Evolutionary conservation across 1,140 invertebrate species (phyloP).

Genomic region (Stenopsyche tienmushanensis): DNA sequence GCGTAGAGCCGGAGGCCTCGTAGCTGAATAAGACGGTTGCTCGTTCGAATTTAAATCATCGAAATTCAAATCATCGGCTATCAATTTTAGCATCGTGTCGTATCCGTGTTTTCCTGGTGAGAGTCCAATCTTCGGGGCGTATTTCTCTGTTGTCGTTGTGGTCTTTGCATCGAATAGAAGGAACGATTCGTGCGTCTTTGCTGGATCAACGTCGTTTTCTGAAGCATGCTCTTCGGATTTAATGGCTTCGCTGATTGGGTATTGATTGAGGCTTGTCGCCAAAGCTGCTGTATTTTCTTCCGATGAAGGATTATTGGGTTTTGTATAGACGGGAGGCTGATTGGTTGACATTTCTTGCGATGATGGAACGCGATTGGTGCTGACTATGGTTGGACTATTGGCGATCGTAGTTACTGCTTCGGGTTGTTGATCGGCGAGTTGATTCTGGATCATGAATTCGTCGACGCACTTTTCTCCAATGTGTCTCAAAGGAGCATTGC

Average conservation of each 20-base stretch:
- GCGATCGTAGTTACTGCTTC: slow-evolving; percentile 41
- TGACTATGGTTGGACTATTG: neutral
- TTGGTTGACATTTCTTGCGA: neutral
- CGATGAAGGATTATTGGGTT: slow-evolving; percentile 2
- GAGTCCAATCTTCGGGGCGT: slow-evolving; percentile 13
- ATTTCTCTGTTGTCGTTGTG: slow-evolving; percentile 29
- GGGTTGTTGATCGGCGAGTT: slow-evolving; percentile 46
- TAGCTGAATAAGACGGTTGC: slow-evolving; percentile 30
- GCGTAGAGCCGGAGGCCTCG: neutral
- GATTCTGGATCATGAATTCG: slow-evolving; percentile 46
- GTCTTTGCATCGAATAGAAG: slow-evolving; percentile 21
- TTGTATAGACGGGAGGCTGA: slow-evolving; percentile 14
- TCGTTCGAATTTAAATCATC: slow-evolving; percentile 37
- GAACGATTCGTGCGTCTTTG: slow-evolving; percentile 33
- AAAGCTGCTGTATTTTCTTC: slow-evolving; percentile 25
- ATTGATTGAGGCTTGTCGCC: slow-evolving; percentile 35
- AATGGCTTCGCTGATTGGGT: slow-evolving; percentile 28
- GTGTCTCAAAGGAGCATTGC: slow-evolving; percentile 68
- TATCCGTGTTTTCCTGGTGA: slow-evolving; percentile 33
- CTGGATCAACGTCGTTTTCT: slow-evolving; percentile 30
- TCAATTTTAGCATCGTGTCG: slow-evolving; percentile 38
- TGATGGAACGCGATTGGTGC: neutral
- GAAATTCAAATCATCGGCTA: slow-evolving; percentile 38
- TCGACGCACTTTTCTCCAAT: slow-evolving; percentile 63
- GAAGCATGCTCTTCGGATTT: slow-evolving; percentile 6